Evolutionary conservation across 2,113 vertebrate species (phyloP), one percentile per base, ranked within the genome.

Genomic region (Vulpes lagopus): DNA sequence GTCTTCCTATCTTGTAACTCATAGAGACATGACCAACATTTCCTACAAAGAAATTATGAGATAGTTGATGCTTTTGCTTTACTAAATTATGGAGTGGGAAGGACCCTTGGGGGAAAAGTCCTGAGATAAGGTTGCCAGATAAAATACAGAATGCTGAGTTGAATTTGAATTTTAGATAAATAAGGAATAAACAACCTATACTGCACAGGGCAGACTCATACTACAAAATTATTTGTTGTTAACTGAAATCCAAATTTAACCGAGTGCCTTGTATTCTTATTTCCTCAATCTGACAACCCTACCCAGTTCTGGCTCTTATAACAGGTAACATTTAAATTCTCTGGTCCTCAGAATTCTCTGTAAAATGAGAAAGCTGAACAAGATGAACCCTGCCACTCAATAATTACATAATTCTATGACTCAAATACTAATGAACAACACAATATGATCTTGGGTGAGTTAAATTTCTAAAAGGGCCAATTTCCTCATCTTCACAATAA

Each of bases 401-500:
- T 67, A 82, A 83, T 86, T 89, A 64, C 23, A 16, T 86, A 83
- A 89, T 62, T 89, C 73, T 69, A 23, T 94, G 92, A 92, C 83
- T 96, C 92, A 97, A 62, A 62, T n/a, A 43, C 82, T 80, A 89
- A 82, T 43, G 69, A 92, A 35, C n/a, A 90, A 20, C 11, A 23
- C 27, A 65, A 55, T 51, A 10, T 92, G 74, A 79, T 65, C 27
- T 10, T 94, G 38, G 55, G 73, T 12, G 71, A 80, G 38, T 65
- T 79, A 89, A 38, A 96, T 90, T 69, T 96, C 69, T 84, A 79
- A 11, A 49, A 57, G 1, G 8, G 89, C 96, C 79, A 38, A 49
- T 89, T 86, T 91, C 43, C n/a, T 93, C 73, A 79, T 87, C 67
- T 97, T 89, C 89, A 82, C 94, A 92, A 85, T 79, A 79, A 91